Conservation (phyloP, 2,888 invertebrate genomes). For the Pollenia amentaria region DNA sequence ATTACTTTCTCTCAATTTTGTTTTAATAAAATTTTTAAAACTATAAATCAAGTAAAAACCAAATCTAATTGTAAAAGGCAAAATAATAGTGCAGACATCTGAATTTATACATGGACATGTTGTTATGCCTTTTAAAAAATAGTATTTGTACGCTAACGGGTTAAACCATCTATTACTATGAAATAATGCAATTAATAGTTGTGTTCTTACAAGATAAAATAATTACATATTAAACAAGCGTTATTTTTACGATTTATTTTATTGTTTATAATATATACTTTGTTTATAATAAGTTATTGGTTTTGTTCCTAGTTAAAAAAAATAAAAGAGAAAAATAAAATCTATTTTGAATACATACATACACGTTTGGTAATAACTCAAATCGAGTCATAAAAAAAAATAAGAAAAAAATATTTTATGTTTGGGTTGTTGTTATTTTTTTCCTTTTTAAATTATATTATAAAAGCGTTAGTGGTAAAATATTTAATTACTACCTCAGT, state of each 20-base stretch:
- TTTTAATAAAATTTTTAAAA: too few species aligned
- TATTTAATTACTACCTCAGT: conserved; percentile 79
- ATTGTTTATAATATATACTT: conserved; percentile 24
- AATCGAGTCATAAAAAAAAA: conserved; percentile 6
- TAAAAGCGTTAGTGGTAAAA: conserved; percentile 42
- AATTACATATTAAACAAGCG: conserved; percentile 13
- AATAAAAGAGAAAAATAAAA: conserved; percentile 24
- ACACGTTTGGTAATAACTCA: conserved; percentile 35
- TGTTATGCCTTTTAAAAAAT: too few species aligned
- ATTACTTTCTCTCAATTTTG: too few species aligned
- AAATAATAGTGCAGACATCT: too few species aligned
- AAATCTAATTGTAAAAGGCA: too few species aligned
- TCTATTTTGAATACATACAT: conserved; percentile 26
- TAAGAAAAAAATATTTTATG: conserved; percentile 17
- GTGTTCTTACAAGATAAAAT: conserved; percentile 36
- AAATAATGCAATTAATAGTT: conserved; percentile 29
- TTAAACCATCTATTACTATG: background rate
- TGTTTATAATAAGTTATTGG: background rate
- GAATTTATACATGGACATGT: fast-evolving
- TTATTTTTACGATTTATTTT: conserved; percentile 21
- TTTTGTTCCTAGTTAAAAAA: conserved; percentile 29
- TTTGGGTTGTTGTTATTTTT: conserved; percentile 10
- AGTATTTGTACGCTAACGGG: background rate
- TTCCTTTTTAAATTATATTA: conserved; percentile 26
- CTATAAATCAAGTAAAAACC: too few species aligned